Base-by-base conservation (phyloP, 2,888 invertebrate species). In the Nomada lathburiana region DNA sequence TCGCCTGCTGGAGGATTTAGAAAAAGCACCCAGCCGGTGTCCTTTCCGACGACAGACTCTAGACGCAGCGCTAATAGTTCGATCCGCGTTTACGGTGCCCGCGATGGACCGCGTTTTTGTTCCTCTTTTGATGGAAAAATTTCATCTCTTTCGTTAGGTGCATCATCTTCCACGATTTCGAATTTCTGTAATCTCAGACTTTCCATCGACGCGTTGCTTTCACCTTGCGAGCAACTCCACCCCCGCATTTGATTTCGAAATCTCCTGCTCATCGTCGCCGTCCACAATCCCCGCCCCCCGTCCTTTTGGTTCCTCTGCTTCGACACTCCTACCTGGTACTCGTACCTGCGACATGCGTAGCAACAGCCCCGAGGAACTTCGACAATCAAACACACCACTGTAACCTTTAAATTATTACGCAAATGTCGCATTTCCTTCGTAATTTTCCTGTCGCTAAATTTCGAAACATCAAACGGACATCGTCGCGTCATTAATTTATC, bases 21-120 rank as follows among this genome's bases (percentile, higher is more conserved):
- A 80, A 83, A 82, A 83, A 83, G 64, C 83, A 77, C 53, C 76
- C 62, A 63, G 59, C 60, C 69, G 60, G 42, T 63, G 78, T 78
- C 68, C 82, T 65, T 77, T 47, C 18, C 82, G 83, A 83, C 75
- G 77, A 82, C 78, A 78, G 60, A 63, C 36, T 52, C 59, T 59
- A 42, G 65, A 42, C 18, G 70, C 59, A 42, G 36, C 67, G 7
- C 67, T 79, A 59, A 80, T 79, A 80, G 80, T 72, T 72, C 52
- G 67, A 72, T 79, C 63, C 59, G 36, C 42, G 68, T 74, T 67
- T 47, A 29, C 52, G 52, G 9, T 1, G 65, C 18, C 9, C 50
- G 13, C 60, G 57, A 71, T 64, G n/a, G n/a, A 36, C 23, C n/a
- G 26, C 13, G 59, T 65, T 29, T 52, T 36, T 52, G 2, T 53